Conservation (phyloP, 2,888 invertebrate species). For the Acrocera orbiculus region DNA sequence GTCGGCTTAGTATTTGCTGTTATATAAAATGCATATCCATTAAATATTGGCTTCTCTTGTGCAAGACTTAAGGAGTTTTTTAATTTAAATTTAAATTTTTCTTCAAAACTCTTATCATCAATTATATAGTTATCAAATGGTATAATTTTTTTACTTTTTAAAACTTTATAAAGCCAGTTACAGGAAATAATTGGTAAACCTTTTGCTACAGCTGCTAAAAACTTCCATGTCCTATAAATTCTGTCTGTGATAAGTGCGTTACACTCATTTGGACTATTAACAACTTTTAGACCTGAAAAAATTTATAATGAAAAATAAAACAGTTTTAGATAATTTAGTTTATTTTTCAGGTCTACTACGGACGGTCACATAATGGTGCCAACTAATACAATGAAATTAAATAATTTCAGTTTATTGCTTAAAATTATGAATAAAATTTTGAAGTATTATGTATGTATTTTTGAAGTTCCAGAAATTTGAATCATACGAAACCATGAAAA, state of each 20-base stretch:
- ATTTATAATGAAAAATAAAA: not conserved
- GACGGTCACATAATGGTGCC: too few species aligned
- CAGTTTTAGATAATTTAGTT: too few species aligned
- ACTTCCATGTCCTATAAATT: conserved; percentile 40
- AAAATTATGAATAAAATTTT: too few species aligned
- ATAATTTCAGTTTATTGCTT: too few species aligned
- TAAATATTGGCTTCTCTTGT: conserved; percentile 13
- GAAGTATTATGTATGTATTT: too few species aligned
- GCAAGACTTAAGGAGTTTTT: conserved; percentile 15
- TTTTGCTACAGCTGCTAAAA: conserved; percentile 40
- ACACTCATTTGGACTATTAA: conserved; percentile 30
- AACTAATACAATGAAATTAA: too few species aligned
- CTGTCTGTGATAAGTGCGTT: conserved; percentile 38
- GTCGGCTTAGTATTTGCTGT: conserved; percentile 16
- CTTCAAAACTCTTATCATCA: conserved; percentile 14
- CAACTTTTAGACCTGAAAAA: conserved; percentile 36
- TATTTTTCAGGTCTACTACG: too few species aligned
- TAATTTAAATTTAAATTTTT: conserved; percentile 17
- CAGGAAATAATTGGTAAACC: conserved; percentile 39
- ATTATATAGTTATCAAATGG: conserved; percentile 13
- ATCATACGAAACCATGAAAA: too few species aligned
- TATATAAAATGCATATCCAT: conserved; percentile 15
- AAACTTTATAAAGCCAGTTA: conserved; percentile 16
- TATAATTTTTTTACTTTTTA: conserved; percentile 14
- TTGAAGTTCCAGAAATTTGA: too few species aligned